A percentile compares a stretch with the other conserved stretches of the same genome.
These are phyloP conservation scores for Scaeva pyrastri DNA, from an alignment of 2,888 invertebrate species.

Conservation along the genomic window DNA sequence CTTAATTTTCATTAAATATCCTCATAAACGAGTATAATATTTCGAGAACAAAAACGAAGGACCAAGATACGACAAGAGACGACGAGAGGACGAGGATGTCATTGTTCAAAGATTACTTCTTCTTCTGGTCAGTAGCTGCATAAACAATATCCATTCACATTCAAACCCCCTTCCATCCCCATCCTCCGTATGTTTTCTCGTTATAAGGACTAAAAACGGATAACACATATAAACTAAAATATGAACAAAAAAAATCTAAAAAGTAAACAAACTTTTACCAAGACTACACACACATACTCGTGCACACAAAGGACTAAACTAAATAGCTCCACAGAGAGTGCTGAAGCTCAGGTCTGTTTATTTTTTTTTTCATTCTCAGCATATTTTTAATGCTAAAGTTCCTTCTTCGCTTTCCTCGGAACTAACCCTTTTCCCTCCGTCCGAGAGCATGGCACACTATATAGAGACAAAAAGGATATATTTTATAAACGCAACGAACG, in stretches of 20 bases:
- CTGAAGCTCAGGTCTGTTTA: slow-evolving; percentile 25
- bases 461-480: slow-evolving; percentile 35
- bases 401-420: neutral
- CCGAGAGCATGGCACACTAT: no score
- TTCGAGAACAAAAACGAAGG: slow-evolving; percentile 15
- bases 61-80: neutral
- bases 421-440: neutral
- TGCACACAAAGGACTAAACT: no score
- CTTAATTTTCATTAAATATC: slow-evolving; percentile 55
- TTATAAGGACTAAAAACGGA: neutral
- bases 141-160: slow-evolving; percentile 41
- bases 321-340: slow-evolving; percentile 44
- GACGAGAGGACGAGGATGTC: neutral
- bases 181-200: neutral
- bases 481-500: slow-evolving; percentile 27
- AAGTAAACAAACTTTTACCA: slow-evolving; percentile 49
- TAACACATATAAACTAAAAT: neutral
- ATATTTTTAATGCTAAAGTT: slow-evolving; percentile 32
- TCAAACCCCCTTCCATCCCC: no score
- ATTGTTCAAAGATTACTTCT: slow-evolving; percentile 41
- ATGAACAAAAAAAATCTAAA: slow-evolving; percentile 21
- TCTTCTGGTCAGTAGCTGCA: slow-evolving; percentile 59
- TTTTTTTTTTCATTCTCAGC: slow-evolving; percentile 51
- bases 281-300: slow-evolving; percentile 44
- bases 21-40: neutral